A percentile compares a stretch with the other conserved stretches of the same genome.
These are phyloP conservation scores for Maniola hyperantus DNA, from an alignment of 2,888 invertebrate species.

Conservation along the genomic window DNA sequence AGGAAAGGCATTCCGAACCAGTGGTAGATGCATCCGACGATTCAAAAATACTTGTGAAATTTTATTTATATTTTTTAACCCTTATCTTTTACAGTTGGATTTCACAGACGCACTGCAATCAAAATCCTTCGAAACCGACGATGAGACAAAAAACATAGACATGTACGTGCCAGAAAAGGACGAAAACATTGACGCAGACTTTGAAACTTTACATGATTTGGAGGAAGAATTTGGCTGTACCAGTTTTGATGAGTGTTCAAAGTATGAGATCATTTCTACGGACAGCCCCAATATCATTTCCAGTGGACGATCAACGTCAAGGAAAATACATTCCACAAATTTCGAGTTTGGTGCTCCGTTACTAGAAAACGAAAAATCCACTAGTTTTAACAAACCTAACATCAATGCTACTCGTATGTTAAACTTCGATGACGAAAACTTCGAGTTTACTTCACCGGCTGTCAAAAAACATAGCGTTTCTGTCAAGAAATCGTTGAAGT, in stretches of 20 bases:
- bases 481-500: slow-evolving; percentile 59
- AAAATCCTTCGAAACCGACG: slow-evolving; percentile 44
- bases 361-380: slow-evolving; percentile 66
- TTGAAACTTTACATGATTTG: slow-evolving; percentile 69
- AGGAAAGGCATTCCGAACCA: no score
- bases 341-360: slow-evolving; percentile 75
- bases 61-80: no score
- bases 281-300: slow-evolving; percentile 77
- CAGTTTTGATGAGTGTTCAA: slow-evolving; percentile 70
- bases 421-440: slow-evolving; percentile 70
- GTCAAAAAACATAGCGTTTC: slow-evolving; percentile 54
- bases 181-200: slow-evolving; percentile 57
- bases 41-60: no score
- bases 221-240: slow-evolving; percentile 73
- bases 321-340: slow-evolving; percentile 63
- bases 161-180: slow-evolving; percentile 59
- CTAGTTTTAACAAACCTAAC: slow-evolving; percentile 67
- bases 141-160: slow-evolving; percentile 42
- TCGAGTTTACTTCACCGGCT: slow-evolving; percentile 72
- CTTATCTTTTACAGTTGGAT: slow-evolving; percentile 55
- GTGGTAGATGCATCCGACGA: no score
- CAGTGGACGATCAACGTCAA: slow-evolving; percentile 56
- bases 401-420: slow-evolving; percentile 63
- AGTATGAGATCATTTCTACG: slow-evolving; percentile 78
- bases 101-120: slow-evolving; percentile 62